phyloP scores from a whole-genome alignment of 2,113 vertebrate genomes.

The Anser brachyrhynchus region DNA sequence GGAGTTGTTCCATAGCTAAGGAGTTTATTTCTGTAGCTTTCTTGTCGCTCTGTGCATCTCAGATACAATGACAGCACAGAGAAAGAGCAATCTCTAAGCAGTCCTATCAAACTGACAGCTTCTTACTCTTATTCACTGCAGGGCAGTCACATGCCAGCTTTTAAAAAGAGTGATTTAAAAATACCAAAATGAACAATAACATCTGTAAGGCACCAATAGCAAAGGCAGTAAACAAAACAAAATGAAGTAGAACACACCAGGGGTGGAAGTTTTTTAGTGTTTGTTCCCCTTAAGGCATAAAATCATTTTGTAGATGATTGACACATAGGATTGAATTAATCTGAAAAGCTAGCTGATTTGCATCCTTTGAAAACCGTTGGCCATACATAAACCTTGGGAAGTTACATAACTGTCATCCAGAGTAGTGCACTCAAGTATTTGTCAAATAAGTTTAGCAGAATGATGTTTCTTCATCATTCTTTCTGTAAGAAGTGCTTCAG shows the following conservation, averaged over 20 bases:
- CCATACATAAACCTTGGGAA: background rate
- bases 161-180: constrained; percentile 32
- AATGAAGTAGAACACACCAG: background rate
- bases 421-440: background rate
- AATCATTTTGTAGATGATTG: constrained; percentile 5
- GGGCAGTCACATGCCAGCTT: constrained; percentile 33
- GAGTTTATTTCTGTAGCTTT: background rate
- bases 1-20: background rate
- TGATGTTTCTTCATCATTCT: background rate
- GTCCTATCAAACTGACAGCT: constrained; percentile 32
- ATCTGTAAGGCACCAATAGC: background rate
- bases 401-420: constrained; percentile 1
- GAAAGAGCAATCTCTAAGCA: constrained; percentile 46
- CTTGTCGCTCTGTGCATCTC: background rate
- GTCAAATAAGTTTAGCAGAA: constrained; percentile 3
- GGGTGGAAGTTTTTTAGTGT: background rate
- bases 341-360: constrained; percentile 18
- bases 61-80: constrained; percentile 3
- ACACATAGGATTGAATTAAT: background rate
- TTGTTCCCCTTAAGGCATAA: constrained; percentile 24
- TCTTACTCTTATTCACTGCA: constrained; percentile 29
- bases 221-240: constrained; percentile 31
- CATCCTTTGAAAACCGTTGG: constrained; percentile 24
- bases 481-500: background rate
- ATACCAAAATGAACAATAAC: constrained; percentile 50